Base-by-base conservation (phyloP, 2,888 invertebrate species). In the Ecliptopera silaceata region DNA sequence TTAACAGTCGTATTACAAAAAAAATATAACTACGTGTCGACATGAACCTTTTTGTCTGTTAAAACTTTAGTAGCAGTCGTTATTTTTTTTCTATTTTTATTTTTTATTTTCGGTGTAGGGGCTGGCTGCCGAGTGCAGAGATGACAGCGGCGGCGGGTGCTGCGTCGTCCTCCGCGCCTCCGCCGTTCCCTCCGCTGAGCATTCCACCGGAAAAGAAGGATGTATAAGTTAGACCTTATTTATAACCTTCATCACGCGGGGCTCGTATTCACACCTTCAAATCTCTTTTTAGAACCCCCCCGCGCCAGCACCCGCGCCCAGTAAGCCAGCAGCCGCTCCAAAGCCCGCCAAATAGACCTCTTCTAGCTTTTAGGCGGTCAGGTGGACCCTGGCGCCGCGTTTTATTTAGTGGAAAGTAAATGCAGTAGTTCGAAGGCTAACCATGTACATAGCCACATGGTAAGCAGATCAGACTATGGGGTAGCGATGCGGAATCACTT, bases 91-190 rank as follows among this genome's bases (percentile, higher is more conserved):
- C 18, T 31, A 13, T 29, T 34, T 29, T 34, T 45, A 38, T 38
- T 13, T 22, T 46, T 13, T 4, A 48, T 32, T 36, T 17, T 42
- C 31, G 4, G n/a, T 4, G 8, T 15, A 62, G 62, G 54, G 62
- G 59, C 15, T 51, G 20, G 20, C 50, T 62, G 11, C 62, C 62
- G 11, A 59, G 59, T 48, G 13, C 53, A 13, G 56, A 56, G 26
- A 36, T 54, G 45, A 2, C 12, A 1, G 51, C 46, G 4, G 56
- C 34, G 11, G 46, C 46, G 12, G 52, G 36, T 8, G 38, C 13
- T 6, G 20, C 51, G 20, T 39, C 55, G 2, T 18, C 13, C 15
- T 26, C 20, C n/a, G 43, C 52, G n/a, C 44, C 12, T 5, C 50
- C 56, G 13, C 13, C 42, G 17, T 39, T 32, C n/a, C 56, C 56